A percentile compares a stretch with the other conserved stretches of the same genome.
Conservation (phyloP, 2,797 vertebrate genomes). For the Sparus aurata region DNA sequence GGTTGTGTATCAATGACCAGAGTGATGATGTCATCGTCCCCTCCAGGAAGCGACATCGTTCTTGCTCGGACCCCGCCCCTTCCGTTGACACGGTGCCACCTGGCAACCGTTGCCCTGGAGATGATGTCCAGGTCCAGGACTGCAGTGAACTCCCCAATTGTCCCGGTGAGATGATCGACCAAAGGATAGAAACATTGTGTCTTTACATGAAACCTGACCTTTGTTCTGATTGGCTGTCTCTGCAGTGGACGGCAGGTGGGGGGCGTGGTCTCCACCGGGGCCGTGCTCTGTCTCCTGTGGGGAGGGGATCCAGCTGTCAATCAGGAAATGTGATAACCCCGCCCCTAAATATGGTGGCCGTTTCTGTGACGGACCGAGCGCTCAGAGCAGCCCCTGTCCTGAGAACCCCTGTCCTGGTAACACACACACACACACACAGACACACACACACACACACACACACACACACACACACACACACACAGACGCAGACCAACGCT, state of each 20-base stretch:
- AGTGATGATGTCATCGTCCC: not conserved
- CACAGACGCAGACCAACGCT: not conserved
- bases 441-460: not conserved
- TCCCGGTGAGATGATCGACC: slow-evolving; percentile 51
- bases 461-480: not conserved
- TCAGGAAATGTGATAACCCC: slow-evolving; percentile 58
- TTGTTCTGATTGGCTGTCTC: slow-evolving; percentile 24
- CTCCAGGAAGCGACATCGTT: not conserved
- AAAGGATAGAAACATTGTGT: fast-evolving
- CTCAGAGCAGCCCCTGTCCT: slow-evolving; percentile 26
- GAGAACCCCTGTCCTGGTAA: slow-evolving; percentile 62
- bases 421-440: slow-evolving; percentile 17
- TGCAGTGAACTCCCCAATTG: slow-evolving; percentile 73
- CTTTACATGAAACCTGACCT: not conserved
- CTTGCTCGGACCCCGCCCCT: slow-evolving; percentile 67
- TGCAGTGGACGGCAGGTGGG: slow-evolving; percentile 76
- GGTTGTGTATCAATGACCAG: slow-evolving; percentile 31
- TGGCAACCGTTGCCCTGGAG: slow-evolving; percentile 61
- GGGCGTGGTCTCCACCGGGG: slow-evolving; percentile 47
- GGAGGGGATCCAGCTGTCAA: slow-evolving; percentile 64
- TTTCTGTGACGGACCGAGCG: slow-evolving; percentile 50
- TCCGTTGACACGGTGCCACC: slow-evolving; percentile 39
- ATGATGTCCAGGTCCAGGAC: not conserved
- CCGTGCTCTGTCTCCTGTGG: slow-evolving; percentile 69
- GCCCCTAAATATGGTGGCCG: slow-evolving; percentile 66